Evolutionary conservation across 2,113 vertebrate genomes (phyloP).

Genomic region (Prietella phreatophila): DNA sequence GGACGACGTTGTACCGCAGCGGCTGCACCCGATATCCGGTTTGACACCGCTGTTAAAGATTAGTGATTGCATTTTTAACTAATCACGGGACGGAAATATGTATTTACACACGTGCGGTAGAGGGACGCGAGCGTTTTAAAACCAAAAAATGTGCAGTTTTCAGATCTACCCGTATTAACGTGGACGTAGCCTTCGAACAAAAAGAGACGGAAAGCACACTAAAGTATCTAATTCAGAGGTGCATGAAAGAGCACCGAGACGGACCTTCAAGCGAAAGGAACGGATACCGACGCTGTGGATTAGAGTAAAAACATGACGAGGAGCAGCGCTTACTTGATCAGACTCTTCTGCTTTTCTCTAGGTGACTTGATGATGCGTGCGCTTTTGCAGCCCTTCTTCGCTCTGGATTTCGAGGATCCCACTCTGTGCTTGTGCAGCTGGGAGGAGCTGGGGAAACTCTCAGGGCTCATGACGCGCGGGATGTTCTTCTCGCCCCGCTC

Average conservation of each 20-base stretch:
- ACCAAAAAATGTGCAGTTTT: no score
- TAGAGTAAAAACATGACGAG: background rate
- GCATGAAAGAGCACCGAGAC: background rate
- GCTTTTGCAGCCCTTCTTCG: slow-evolving; percentile 86
- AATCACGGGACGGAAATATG: no score
- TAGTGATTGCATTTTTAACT: no score
- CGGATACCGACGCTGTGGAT: background rate
- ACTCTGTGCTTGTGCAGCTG: slow-evolving; percentile 72
- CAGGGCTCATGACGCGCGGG: slow-evolving; percentile 95
- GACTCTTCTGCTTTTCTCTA: slow-evolving; percentile 90
- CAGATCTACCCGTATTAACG: no score
- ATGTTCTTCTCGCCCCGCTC: slow-evolving; percentile 97
- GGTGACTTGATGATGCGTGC: slow-evolving; percentile 80
- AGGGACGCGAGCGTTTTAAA: no score
- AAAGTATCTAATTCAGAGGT: background rate
- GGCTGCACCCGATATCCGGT: no score
- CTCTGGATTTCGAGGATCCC: slow-evolving; percentile 76
- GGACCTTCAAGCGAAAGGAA: background rate
- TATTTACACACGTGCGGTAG: no score
- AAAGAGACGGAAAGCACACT: background rate
- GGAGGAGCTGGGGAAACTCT: slow-evolving; percentile 92
- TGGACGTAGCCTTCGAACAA: background rate
- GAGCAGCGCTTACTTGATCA: slow-evolving; percentile 84
- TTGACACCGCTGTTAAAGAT: no score
- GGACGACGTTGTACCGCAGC: no score